Base-by-base conservation (phyloP, 2,113 vertebrate genomes). In the Nycticorax nycticorax region DNA sequence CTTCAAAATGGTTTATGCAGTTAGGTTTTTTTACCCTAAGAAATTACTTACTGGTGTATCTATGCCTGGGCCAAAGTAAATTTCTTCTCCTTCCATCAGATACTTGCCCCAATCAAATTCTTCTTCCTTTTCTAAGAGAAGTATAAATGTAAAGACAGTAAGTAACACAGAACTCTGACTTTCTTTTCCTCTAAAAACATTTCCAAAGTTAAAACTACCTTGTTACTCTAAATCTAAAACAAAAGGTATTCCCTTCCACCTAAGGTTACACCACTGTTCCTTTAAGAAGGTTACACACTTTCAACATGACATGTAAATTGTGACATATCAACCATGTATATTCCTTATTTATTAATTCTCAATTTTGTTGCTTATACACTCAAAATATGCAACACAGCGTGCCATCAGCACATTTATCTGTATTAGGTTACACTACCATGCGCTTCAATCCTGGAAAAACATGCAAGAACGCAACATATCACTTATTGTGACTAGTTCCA, bases 81-180 rank as follows among this genome's bases (percentile, higher is more conserved):
- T 79, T 89, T 99, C 99, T 98, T 99, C 99, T 72, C 98, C 99
- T 98, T 99, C 99, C 98, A 98, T 98, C 92, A 99, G 96, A 96
- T 99, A 99, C 92, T 98, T 99, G n/a, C 96, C 98, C 99, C 99
- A 99, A 74, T 99, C 99, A 98, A 99, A 99, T 92, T 97, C 95
- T 97, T 99, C 99, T 94, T 98, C 98, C 90, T 98, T 98, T 97
- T 98, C 99, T 99, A 97, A 66, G 93, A 92, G 41, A 59, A 92
- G 28, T 30, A 79, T 15, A 96, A 77, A 96, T 13, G 93, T 28
- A 97, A 69, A 62, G 95, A 91, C 12, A 81, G 8, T 88, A 68
- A 87, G 13, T 35, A 68, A 47, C 28, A 64, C 12, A 9, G 57
- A 86, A 81, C 32, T 92, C 27, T 74, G 76, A 79, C 30, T 68